Conservation (phyloP, 37 sponge, comb jelly and placozoan species). For the Tethya wilhelma region DNA sequence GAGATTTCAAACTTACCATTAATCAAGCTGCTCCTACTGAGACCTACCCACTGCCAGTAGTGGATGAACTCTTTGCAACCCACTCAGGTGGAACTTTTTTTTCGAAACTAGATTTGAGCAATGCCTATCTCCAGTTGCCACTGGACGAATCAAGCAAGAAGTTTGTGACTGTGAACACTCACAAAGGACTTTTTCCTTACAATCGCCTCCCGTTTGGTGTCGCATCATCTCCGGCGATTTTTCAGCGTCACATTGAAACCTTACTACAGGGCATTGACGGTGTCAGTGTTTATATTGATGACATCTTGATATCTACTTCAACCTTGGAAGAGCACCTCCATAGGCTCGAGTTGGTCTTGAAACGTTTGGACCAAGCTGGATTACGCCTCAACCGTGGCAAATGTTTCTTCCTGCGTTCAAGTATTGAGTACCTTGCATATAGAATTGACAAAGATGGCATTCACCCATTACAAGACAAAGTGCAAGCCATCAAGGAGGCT, state of each 20-base stretch:
- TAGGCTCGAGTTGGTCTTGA: constrained; percentile 25
- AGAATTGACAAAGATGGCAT: too few species aligned
- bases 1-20: constrained; percentile 48
- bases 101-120: constrained; percentile 41
- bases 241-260: constrained; percentile 40
- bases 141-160: constrained; percentile 30
- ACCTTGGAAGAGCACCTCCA: constrained; percentile 23
- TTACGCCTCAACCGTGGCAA: too few species aligned
- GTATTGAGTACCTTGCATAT: too few species aligned
- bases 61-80: constrained; percentile 42
- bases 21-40: constrained; percentile 38
- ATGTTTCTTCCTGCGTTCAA: too few species aligned
- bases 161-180: constrained; percentile 39
- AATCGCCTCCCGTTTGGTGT: constrained; percentile 53
- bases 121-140: constrained; percentile 30
- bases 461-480: neutral
- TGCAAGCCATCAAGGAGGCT: too few species aligned
- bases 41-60: constrained; percentile 46
- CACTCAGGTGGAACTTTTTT: constrained; percentile 31
- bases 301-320: constrained; percentile 34
- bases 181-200: constrained; percentile 56
- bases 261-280: constrained; percentile 39
- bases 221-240: constrained; percentile 43
- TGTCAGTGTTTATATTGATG: constrained; percentile 44
- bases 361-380: constrained; percentile 1